These are phyloP conservation scores for Teleogryllus occipitalis DNA, from an alignment of 1,140 invertebrate species.

Conservation along the genomic window DNA sequence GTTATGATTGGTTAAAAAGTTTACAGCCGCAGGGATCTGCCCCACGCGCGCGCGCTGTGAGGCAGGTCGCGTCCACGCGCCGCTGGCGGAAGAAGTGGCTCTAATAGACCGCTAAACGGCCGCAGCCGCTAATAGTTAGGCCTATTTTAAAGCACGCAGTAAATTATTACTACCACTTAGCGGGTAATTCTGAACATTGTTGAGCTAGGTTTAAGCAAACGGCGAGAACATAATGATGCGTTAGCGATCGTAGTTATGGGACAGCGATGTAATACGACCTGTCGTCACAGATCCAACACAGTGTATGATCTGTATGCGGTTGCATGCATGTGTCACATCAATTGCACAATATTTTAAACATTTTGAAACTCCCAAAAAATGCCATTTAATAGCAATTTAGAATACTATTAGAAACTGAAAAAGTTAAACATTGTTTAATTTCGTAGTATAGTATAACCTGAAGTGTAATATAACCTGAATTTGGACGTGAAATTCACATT, in stretches of 20 bases:
- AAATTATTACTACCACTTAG: slow-evolving; percentile 5
- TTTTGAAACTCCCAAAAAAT: no score
- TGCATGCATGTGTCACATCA: no score
- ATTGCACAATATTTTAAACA: no score
- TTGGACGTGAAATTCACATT: no score
- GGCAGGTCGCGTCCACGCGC: neutral
- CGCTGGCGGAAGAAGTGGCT: neutral
- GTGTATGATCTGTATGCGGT: no score
- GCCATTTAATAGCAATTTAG: no score
- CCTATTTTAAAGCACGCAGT: neutral
- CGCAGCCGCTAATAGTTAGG: neutral
- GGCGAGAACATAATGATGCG: neutral
- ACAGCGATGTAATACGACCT: neutral
- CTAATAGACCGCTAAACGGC: neutral
- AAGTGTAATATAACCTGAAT: no score
- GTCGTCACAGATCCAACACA: no score
- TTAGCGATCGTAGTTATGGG: neutral
- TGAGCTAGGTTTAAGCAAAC: neutral
- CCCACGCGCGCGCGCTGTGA: neutral
- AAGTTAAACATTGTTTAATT: no score
- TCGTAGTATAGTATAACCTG: no score
- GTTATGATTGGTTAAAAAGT: slow-evolving; percentile 5
- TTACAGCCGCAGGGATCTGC: neutral
- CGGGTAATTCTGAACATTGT: neutral
- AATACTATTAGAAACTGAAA: no score